Evolutionary conservation across 2,113 vertebrate species (phyloP), one percentile per base, ranked within the genome.

Genomic region (Rhinolophus sinicus): DNA sequence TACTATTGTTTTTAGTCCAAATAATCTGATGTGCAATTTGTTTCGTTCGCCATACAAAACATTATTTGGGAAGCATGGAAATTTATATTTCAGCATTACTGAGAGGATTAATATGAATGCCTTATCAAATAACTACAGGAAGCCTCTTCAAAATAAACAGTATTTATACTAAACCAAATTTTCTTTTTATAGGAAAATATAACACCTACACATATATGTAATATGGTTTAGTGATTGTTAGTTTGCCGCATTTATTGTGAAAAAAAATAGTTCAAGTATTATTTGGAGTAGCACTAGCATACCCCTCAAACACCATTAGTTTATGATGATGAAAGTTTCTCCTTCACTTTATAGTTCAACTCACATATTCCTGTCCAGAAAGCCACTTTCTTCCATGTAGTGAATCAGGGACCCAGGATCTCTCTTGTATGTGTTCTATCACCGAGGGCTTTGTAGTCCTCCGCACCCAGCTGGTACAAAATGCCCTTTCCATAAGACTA

Each of bases 141-240:
- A 81, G 9, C 6, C 26, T 90, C 65, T 64, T 95, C 70, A 92
- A 94, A 95, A 92, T 72, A 70, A 96, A 85, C 9, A 91, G n/a
- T 15, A 76, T 28, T 52, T 77, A 65, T 60, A 58, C 26, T 15
- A 47, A 50, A 35, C 19, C 18, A 18, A 96, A 82, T 94, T 80
- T 84, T 95, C 50, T 70, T 96, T 88, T 54, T 65, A 30, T 90
- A 93, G 75, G 30, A 93, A 86, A 73, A 62, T 85, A 60, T 28
- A 58, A 40, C 30, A 83, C 4, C 40, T 11, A 77, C 26, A 60
- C 0, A 14, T 9, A 70, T 81, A 75, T 18, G 5, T 60, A 77
- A 78, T 78, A 60, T 84, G 26, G 30, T 80, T 28, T 18, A 82
- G 28, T 73, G 4, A 40, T 22, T 83, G 16, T 0, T 9, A 83